A percentile compares a stretch with the other conserved stretches of the same genome.
phyloP scores from a whole-genome alignment of 2,113 vertebrate genomes.

The Lagopus leucura region DNA sequence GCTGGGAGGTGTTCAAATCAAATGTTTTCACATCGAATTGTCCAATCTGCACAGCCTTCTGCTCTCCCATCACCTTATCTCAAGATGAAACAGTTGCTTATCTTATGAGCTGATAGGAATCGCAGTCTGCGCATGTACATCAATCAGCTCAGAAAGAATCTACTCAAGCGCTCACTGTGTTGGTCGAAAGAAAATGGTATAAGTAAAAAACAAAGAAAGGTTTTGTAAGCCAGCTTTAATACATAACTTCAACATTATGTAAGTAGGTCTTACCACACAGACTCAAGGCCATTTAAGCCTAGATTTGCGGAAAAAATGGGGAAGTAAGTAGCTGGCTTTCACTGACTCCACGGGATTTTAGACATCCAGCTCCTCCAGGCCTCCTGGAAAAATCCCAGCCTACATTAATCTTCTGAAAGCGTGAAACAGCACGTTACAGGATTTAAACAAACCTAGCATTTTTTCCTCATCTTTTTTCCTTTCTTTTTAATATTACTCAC shows the following conservation, averaged over 20 bases:
- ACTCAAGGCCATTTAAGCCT: background rate
- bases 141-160: background rate
- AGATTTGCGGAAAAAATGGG: background rate
- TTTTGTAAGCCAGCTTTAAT: background rate
- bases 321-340: background rate
- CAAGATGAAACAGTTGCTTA: background rate
- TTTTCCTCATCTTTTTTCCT: background rate
- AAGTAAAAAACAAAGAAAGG: background rate
- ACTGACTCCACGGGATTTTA: background rate
- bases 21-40: background rate
- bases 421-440: background rate
- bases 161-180: background rate
- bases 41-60: background rate
- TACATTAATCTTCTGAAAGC: background rate
- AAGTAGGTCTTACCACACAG: background rate
- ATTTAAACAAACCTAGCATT: constrained; percentile 1
- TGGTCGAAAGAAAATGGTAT: background rate
- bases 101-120: background rate
- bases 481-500: background rate
- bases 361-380: background rate
- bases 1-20: background rate
- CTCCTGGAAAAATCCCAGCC: background rate
- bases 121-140: background rate
- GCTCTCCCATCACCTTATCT: background rate
- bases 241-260: background rate